These are phyloP conservation scores for Spilosoma lubricipeda DNA, from an alignment of 2,888 invertebrate genomes.

Conservation along the genomic window DNA sequence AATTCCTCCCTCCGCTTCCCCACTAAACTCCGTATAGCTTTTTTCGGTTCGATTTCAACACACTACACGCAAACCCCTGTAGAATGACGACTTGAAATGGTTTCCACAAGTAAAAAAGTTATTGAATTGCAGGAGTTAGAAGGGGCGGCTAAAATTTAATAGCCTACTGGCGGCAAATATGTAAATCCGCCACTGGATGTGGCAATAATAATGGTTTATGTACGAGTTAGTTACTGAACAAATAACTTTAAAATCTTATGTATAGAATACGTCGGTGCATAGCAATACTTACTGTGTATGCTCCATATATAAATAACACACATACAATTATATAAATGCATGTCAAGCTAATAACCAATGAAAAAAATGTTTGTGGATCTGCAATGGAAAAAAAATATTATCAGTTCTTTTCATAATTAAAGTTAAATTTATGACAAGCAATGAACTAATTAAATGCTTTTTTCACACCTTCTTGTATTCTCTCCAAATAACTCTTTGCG, in stretches of 20 bases:
- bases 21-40: no score
- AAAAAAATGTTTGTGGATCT: constrained; percentile 72
- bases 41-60: no score
- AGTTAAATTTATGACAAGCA: neutral
- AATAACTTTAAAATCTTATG: neutral
- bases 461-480: constrained; percentile 61
- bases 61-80: no score
- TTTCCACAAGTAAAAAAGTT: no score
- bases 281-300: constrained; percentile 68
- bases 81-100: no score
- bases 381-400: constrained; percentile 33
- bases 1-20: no score
- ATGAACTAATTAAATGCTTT: neutral
- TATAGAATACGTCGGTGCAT: neutral
- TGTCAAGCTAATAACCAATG: constrained; percentile 59
- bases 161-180: no score
- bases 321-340: constrained; percentile 68
- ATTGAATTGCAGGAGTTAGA: no score
- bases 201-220: no score
- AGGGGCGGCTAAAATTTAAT: no score
- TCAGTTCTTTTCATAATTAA: neutral
- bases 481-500: constrained; percentile 65
- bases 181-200: no score
- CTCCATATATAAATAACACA: constrained; percentile 74
- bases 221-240: neutral